A percentile compares a stretch with the other conserved stretches of the same genome.
Conservation (phyloP, 2,113 vertebrate species). For the Syngnathoides biaculeatus region DNA sequence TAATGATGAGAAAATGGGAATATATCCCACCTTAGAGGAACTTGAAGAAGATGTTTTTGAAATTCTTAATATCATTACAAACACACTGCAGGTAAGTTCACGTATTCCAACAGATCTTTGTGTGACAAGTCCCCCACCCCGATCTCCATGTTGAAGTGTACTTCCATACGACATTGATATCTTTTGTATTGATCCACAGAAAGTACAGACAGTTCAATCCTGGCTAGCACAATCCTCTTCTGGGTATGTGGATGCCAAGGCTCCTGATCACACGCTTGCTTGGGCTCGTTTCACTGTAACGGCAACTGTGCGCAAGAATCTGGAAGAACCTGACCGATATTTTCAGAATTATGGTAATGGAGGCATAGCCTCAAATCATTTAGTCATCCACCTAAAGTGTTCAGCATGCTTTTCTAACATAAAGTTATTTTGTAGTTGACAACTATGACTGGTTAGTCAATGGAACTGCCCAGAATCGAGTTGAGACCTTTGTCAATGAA, state of each 20-base stretch:
- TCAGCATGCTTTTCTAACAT: conserved; percentile 8
- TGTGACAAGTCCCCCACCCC: not conserved
- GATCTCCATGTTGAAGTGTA: not conserved
- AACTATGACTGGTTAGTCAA: conserved; percentile 89
- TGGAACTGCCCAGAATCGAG: conserved; percentile 75
- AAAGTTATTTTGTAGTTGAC: conserved; percentile 72
- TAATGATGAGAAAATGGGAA: conserved; percentile 88
- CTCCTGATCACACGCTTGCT: conserved; percentile 69
- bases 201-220: conserved; percentile 77
- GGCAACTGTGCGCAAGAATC: conserved; percentile 66
- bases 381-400: not conserved
- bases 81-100: conserved; percentile 81
- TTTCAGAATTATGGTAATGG: conserved; percentile 82
- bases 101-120: not conserved
- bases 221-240: conserved; percentile 71
- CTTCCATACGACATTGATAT: conserved; percentile 3
- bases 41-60: conserved; percentile 79
- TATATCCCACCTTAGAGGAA: conserved; percentile 85
- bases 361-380: not conserved
- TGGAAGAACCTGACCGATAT: conserved; percentile 77
- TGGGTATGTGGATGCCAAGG: conserved; percentile 70
- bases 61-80: conserved; percentile 74
- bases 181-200: conserved; percentile 62
- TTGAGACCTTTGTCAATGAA: conserved; percentile 77
- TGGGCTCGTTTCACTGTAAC: conserved; percentile 74